Percentiles rank a stretch among this genome's conserved stretches.
Evolutionary conservation across 2,113 vertebrate species (phyloP).

Genomic region (Shinisaurus crocodilurus): DNA sequence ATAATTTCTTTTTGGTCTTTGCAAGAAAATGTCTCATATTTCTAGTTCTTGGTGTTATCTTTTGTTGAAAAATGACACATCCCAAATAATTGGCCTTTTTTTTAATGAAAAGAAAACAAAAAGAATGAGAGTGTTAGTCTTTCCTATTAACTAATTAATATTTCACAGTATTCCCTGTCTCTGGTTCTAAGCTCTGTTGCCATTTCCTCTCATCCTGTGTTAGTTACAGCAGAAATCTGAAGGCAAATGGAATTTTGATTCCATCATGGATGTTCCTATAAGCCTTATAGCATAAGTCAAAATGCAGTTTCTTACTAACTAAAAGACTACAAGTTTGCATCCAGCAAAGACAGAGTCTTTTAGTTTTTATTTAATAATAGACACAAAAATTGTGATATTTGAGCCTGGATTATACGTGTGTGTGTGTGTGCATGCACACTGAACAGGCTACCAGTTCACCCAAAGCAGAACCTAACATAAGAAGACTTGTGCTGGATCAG

Average conservation of each 20-base stretch:
- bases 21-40: not conserved
- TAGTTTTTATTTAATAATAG: conserved; percentile 63
- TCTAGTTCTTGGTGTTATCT: not conserved
- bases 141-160: not conserved
- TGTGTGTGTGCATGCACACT: too few relatives aligned
- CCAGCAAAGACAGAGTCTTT: conserved; percentile 43
- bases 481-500: too few relatives aligned
- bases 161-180: conserved; percentile 7
- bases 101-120: not conserved
- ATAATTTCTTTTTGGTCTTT: not conserved
- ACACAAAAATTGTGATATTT: conserved; percentile 5
- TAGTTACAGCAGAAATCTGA: not conserved
- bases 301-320: conserved; percentile 47
- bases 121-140: not conserved
- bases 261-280: conserved; percentile 42
- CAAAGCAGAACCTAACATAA: not conserved
- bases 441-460: too few relatives aligned
- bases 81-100: not conserved
- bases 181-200: conserved; percentile 13
- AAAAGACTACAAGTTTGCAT: conserved; percentile 62
- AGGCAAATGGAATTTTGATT: conserved; percentile 59
- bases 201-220: not conserved
- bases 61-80: conserved; percentile 16
- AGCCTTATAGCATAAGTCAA: not conserved
- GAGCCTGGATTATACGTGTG: not conserved